Conservation (phyloP, 2,888 invertebrate genomes). For the Polylopha cassiicola region DNA sequence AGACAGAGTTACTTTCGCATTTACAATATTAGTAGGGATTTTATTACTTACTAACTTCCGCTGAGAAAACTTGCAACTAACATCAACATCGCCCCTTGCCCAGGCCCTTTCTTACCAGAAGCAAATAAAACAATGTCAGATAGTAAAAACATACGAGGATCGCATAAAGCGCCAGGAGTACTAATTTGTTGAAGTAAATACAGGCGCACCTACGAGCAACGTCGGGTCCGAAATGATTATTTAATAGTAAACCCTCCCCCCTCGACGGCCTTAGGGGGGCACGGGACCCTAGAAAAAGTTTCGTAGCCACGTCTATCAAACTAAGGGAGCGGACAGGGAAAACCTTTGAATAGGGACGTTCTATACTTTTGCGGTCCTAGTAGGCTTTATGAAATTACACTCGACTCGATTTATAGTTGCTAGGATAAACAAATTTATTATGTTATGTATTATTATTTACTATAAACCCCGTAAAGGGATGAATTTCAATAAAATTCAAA, state of each 20-base stretch:
- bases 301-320: conserved; percentile 62
- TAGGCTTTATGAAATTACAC: background rate
- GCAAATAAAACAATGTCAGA: conserved; percentile 11
- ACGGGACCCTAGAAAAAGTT: conserved; percentile 66
- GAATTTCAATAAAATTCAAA: too few relatives aligned
- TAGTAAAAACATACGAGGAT: conserved; percentile 28
- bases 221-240: conserved; percentile 63
- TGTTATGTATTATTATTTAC: too few relatives aligned
- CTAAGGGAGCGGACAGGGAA: conserved; percentile 43
- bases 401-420: too few relatives aligned
- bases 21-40: too few relatives aligned
- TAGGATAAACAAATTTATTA: conserved; percentile 1
- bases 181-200: conserved; percentile 56
- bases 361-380: conserved; percentile 25
- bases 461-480: too few relatives aligned
- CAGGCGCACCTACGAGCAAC: conserved; percentile 45
- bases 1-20: too few relatives aligned
- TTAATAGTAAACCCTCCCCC: conserved; percentile 60
- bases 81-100: too few relatives aligned
- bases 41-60: too few relatives aligned
- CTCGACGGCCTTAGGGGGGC: conserved; percentile 54
- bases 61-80: too few relatives aligned
- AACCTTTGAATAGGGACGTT: conserved; percentile 36
- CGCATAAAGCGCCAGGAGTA: conserved; percentile 32
- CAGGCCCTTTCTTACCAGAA: too few relatives aligned